These are phyloP conservation scores for Tyrophagus putrescentiae DNA, from an alignment of 1,140 invertebrate genomes.

Conservation along the genomic window DNA sequence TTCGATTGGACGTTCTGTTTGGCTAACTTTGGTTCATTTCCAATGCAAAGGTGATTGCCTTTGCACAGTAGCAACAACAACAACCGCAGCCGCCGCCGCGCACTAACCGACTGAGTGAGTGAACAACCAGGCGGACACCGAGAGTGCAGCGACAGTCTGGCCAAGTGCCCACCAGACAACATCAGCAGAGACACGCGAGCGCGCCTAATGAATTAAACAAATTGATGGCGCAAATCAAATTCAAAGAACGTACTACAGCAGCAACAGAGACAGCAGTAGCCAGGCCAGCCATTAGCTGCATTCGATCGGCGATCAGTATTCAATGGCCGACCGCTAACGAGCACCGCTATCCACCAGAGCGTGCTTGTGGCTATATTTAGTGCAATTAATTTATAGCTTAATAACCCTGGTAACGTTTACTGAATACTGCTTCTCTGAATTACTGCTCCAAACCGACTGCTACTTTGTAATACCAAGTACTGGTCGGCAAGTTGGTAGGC, in stretches of 20 bases:
- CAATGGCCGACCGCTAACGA: background rate
- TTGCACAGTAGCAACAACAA: background rate
- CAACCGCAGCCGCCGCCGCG: background rate
- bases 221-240: constrained; percentile 13
- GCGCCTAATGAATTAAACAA: constrained; percentile 16
- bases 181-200: constrained; percentile 7
- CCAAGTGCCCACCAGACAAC: background rate
- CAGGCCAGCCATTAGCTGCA: background rate
- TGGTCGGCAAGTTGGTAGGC: too few species aligned
- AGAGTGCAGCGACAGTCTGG: too few species aligned
- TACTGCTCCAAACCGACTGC: too few species aligned
- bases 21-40: constrained; percentile 9
- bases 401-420: constrained; percentile 14
- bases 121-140: too few species aligned
- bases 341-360: background rate
- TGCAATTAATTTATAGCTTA: constrained; percentile 10
- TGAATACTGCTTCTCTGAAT: too few species aligned
- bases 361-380: constrained; percentile 6
- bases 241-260: constrained; percentile 4
- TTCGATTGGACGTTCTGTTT: constrained; percentile 13
- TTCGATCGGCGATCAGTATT: constrained; percentile 9
- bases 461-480: too few species aligned
- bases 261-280: too few species aligned
- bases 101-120: background rate
- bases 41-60: background rate